phyloP scores from a whole-genome alignment of 2,797 vertebrate species.

The Lemur catta region DNA sequence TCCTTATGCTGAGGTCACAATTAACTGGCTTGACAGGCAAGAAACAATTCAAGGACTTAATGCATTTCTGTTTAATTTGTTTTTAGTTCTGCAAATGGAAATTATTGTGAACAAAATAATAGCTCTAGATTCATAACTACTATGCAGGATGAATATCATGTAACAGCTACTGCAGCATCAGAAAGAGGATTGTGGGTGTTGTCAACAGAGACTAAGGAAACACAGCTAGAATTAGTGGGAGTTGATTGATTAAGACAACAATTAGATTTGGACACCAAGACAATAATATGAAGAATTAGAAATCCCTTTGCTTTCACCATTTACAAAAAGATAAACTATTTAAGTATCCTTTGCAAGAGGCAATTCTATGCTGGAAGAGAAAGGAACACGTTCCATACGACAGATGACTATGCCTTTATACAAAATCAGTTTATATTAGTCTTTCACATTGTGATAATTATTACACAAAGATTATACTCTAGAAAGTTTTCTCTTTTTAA shows the following conservation, averaged over 20 bases:
- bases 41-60: neutral
- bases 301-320: neutral
- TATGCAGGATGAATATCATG: neutral
- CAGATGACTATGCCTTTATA: rapidly evolving
- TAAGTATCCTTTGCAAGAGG: neutral
- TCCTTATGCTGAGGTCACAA: neutral
- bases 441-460: neutral
- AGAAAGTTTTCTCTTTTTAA: neutral
- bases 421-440: neutral
- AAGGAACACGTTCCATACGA: neutral
- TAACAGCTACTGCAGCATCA: neutral
- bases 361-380: rapidly evolving
- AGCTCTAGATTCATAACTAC: neutral
- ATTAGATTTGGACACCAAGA: neutral
- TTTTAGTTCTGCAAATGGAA: conserved; percentile 44
- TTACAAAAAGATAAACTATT: neutral
- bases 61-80: neutral
- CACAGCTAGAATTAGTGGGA: neutral
- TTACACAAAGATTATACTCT: neutral
- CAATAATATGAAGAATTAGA: neutral
- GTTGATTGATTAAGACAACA: neutral
- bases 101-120: neutral
- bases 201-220: neutral
- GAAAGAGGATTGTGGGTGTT: neutral
- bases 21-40: neutral